Base-by-base conservation (phyloP, 2,888 invertebrate genomes). In the Argyra leucocephala region DNA sequence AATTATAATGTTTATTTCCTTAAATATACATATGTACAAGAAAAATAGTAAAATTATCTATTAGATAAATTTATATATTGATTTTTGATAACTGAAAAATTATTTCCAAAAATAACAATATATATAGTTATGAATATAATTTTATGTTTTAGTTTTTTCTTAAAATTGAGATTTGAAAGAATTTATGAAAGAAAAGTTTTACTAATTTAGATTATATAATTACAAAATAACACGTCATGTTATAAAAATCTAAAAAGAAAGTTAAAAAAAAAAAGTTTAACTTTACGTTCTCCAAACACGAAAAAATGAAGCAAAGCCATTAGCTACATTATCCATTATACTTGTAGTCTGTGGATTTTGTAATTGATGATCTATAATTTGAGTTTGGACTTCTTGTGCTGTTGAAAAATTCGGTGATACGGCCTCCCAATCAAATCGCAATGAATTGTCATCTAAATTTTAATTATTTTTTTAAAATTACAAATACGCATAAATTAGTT, bases 341-440 rank as follows among this genome's bases (percentile, higher is more conserved):
- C 86, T 83, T 69, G 79, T 75, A 65, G 78, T 76, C 68, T 78
- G 77, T 61, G 73, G 74, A 64, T 69, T 72, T 61, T 69, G 66
- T 48, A 74, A 70, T 62, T 74, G 69, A 67, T 76, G 69, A n/a
- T n/a, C n/a, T 63, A 74, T 64, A 68, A 73, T 72, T 66, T 74
- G 70, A 65, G 74, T 73, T 4, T 69, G 69, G 26, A 76, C 66
- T 64, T 77, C 76, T 5, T 73, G 72, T 66, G 75, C 73, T 0
- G 70, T 67, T 31, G 74, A 72, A 36, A 75, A 71, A 66, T 72
- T 75, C 2, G 79, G 67, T 79, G 70, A 74, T 75, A 91, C 89
- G 66, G 88, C 85, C 80, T 91, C 91, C 90, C 91, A 91, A 75
- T 89, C 94, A 80, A 87, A 86, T 72, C 87, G 85, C 67, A 90